A percentile compares a stretch with the other conserved stretches of the same genome.
These are phyloP conservation scores for Doryteuthis pealeii DNA, from an alignment of 1,140 invertebrate species.

Conservation along the genomic window DNA sequence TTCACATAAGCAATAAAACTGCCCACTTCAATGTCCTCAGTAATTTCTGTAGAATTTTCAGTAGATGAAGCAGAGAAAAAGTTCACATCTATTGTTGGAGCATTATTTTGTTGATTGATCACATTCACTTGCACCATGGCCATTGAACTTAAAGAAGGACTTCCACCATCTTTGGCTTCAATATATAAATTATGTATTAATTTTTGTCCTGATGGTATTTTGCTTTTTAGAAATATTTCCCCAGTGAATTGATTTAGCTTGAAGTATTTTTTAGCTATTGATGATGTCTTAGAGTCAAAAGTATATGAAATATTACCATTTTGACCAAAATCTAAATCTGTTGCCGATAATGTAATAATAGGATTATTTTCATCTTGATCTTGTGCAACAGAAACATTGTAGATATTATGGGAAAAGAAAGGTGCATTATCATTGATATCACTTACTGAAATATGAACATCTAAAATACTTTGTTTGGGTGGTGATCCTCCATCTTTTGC, in stretches of 20 bases:
- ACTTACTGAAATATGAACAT: conserved; percentile 68
- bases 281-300: conserved; percentile 81
- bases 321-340: conserved; percentile 46
- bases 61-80: conserved; percentile 29
- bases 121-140: conserved; percentile 41
- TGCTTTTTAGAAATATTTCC: conserved; percentile 24
- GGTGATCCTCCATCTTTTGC: conserved; percentile 48
- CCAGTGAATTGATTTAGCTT: conserved; percentile 69
- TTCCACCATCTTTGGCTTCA: conserved; percentile 36
- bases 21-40: conserved; percentile 35
- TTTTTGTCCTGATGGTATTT: conserved; percentile 28
- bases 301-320: conserved; percentile 66
- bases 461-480: conserved; percentile 35
- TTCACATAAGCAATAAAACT: conserved; percentile 48
- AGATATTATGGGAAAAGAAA: conserved; percentile 68
- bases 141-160: conserved; percentile 26
- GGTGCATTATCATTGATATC: conserved; percentile 96
- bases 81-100: conserved; percentile 44
- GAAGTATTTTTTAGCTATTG: conserved; percentile 79
- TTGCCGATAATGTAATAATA: conserved; percentile 41
- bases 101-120: conserved; percentile 47
- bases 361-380: conserved; percentile 32
- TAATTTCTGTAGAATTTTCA: conserved; percentile 31
- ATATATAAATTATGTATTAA: conserved; percentile 32
- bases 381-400: conserved; percentile 47